phyloP scores from a whole-genome alignment of 1,140 invertebrate species.

The Ips typographus region DNA sequence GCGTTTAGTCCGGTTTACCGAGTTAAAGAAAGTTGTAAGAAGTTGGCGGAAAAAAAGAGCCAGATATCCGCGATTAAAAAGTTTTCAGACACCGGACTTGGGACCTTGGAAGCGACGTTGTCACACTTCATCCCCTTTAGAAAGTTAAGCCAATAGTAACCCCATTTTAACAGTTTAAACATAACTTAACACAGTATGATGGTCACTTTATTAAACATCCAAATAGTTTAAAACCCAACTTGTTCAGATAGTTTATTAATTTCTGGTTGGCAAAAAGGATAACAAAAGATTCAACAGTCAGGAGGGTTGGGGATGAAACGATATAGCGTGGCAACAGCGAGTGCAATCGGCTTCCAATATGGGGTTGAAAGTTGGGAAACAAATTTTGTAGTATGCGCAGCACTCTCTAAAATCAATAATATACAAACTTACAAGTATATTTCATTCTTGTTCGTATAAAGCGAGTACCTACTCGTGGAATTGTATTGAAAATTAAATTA shows the following conservation, averaged over 20 bases:
- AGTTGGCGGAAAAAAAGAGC: slow-evolving; percentile 35
- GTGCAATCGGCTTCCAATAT: slow-evolving; percentile 39
- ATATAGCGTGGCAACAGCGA: slow-evolving; percentile 18
- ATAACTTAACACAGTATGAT: too few relatives aligned
- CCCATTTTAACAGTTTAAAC: too few relatives aligned
- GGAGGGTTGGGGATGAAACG: neutral
- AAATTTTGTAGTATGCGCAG: slow-evolving; percentile 42
- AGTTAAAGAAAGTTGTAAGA: slow-evolving; percentile 38
- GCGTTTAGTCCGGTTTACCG: slow-evolving; percentile 10
- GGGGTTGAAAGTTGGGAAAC: slow-evolving; percentile 39
- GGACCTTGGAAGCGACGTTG: slow-evolving; percentile 23
- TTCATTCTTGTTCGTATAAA: slow-evolving; percentile 30
- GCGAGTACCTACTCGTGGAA: neutral
- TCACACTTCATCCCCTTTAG: neutral
- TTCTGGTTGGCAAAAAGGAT: too few relatives aligned
- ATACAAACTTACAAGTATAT: slow-evolving; percentile 29
- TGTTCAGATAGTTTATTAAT: too few relatives aligned
- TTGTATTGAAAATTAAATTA: slow-evolving; percentile 18
- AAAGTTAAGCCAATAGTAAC: too few relatives aligned
- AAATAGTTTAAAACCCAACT: neutral
- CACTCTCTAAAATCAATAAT: slow-evolving; percentile 43
- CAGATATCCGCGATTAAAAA: slow-evolving; percentile 37
- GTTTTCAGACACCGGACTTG: slow-evolving; percentile 36
- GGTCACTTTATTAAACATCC: neutral
- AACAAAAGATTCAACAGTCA: too few relatives aligned